These are phyloP conservation scores for Epizoanthus fatuus DNA, from an alignment of 92 coral and sea anemone genomes.

Conservation along the genomic window DNA sequence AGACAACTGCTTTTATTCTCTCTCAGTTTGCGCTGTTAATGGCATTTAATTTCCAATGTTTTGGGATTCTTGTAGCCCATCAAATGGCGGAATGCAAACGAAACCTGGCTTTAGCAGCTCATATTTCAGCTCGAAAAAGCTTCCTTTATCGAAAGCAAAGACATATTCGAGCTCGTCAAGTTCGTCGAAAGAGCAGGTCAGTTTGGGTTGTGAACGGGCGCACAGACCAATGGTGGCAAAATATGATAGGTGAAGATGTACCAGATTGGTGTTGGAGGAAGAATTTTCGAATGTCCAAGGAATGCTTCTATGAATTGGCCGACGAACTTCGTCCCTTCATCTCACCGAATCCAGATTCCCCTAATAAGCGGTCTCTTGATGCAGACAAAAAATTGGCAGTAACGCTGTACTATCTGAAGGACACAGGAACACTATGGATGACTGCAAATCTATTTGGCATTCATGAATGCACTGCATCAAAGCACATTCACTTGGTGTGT, in stretches of 20 bases:
- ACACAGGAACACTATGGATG: constrained; percentile 67
- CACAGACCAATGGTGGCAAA: constrained; percentile 59
- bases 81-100: constrained; percentile 48
- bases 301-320: constrained; percentile 40
- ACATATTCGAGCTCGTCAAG: constrained; percentile 36
- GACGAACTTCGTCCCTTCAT: constrained; percentile 37
- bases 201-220: constrained; percentile 56
- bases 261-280: constrained; percentile 60
- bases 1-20: constrained; percentile 15
- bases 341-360: constrained; percentile 38
- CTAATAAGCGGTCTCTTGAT: constrained; percentile 54
- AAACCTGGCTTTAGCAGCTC: constrained; percentile 50
- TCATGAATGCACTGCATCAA: constrained; percentile 62
- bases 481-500: constrained; percentile 57
- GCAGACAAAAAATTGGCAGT: constrained; percentile 64
- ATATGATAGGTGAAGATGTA: constrained; percentile 46
- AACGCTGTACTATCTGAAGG: constrained; percentile 63
- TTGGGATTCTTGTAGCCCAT: constrained; percentile 48
- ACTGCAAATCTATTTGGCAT: constrained; percentile 66
- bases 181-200: constrained; percentile 48
- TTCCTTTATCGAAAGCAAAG: constrained; percentile 38
- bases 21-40: constrained; percentile 11
- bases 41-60: constrained; percentile 13
- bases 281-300: constrained; percentile 57
- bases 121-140: constrained; percentile 34